Evolutionary conservation across 2,797 vertebrate species (phyloP).

Genomic region (Xenops minutus): DNA sequence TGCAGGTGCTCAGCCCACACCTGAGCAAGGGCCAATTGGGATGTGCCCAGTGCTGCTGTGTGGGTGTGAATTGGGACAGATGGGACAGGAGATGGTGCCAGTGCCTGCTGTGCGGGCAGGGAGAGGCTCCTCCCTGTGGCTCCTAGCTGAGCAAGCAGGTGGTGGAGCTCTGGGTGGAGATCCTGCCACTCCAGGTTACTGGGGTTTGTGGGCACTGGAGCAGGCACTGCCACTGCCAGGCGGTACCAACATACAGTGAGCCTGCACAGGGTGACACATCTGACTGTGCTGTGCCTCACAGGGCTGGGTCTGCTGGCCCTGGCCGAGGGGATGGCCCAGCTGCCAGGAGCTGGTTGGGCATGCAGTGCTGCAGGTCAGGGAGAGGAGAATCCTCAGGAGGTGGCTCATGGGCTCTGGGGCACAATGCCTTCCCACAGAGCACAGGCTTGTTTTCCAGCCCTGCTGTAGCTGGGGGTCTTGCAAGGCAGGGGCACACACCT

Average conservation of each 20-base stretch:
- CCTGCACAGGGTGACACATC: fast-evolving
- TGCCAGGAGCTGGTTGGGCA: background rate
- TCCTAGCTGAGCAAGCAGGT: background rate
- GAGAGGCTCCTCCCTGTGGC: background rate
- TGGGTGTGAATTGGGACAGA: background rate
- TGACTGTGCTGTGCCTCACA: background rate
- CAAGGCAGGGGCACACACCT: background rate
- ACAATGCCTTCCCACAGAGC: fast-evolving
- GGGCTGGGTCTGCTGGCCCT: background rate
- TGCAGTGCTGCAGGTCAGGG: no score
- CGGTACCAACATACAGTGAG: fast-evolving
- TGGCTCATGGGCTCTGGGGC: background rate
- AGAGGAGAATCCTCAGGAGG: background rate
- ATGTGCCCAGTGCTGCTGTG: fast-evolving
- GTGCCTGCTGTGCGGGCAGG: background rate
- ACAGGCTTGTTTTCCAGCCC: background rate
- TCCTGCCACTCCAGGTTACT: fast-evolving
- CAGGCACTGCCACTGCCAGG: fast-evolving
- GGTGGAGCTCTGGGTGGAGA: background rate
- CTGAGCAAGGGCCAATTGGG: background rate
- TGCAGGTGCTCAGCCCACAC: background rate
- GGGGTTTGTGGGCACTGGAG: background rate
- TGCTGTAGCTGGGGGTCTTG: background rate
- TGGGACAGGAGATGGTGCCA: background rate
- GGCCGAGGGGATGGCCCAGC: background rate